Conservation (phyloP, 53 echinoderm and acorn worm genomes). For the Zoroaster sp. region DNA sequence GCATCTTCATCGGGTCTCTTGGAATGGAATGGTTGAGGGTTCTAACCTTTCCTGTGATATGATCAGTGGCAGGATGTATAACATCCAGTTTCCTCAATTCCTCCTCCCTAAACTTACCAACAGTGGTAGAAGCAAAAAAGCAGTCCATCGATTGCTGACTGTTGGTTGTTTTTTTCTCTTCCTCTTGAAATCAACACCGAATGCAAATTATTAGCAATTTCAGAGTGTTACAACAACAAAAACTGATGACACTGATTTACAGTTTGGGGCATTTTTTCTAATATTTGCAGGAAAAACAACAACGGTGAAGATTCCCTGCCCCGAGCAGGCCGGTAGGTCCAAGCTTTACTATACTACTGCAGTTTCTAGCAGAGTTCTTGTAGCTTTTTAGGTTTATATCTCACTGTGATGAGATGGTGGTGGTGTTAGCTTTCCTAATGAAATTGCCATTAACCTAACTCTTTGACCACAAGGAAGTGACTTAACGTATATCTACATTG, state of each 20-base stretch:
- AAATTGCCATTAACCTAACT: background rate
- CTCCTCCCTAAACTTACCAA: background rate
- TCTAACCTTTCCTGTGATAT: background rate
- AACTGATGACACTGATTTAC: background rate
- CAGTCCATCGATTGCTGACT: background rate
- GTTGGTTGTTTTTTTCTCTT: background rate
- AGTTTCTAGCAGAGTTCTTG: background rate
- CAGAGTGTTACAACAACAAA: background rate
- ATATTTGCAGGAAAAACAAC: constrained; percentile 30
- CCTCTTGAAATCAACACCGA: background rate
- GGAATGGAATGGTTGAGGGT: background rate
- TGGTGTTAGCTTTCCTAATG: background rate
- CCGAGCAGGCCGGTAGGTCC: constrained; percentile 55
- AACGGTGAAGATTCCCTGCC: constrained; percentile 41
- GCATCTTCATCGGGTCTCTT: background rate
- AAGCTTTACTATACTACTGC: background rate
- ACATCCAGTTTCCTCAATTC: background rate
- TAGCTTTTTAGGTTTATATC: background rate
- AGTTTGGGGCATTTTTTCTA: background rate
- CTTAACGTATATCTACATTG: background rate
- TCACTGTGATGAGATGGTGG: background rate
- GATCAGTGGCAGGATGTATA: constrained; percentile 53
- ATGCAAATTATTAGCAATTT: no score
- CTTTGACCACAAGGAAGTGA: background rate
- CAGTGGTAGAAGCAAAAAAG: background rate